Conservation (phyloP, 1,140 invertebrate species). For the Nylanderia fulva region DNA sequence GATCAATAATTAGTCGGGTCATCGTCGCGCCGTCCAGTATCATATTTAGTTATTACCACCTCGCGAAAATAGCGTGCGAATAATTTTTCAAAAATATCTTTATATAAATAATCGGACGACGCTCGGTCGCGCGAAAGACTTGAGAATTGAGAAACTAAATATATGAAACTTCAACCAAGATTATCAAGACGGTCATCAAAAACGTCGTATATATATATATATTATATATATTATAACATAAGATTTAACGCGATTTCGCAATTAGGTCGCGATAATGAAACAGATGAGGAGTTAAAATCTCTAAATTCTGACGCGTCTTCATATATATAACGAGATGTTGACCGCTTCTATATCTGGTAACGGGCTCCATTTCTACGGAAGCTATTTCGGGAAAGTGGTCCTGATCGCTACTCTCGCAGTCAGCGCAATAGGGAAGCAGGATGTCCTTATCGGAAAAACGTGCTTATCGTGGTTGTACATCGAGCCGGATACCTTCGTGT, state of each 20-base stretch:
- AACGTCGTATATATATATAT: neutral
- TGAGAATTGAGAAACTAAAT: neutral
- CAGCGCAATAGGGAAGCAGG: constrained; percentile 44
- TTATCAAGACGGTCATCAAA: neutral
- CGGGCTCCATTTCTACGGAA: neutral
- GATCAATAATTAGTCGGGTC: constrained; percentile 52
- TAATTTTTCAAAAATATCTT: neutral
- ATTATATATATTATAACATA: neutral
- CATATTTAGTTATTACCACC: constrained; percentile 50
- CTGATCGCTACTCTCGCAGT: constrained; percentile 34
- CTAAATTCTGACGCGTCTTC: constrained; percentile 27
- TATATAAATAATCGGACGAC: neutral
- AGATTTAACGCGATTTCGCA: neutral
- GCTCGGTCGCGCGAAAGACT: neutral
- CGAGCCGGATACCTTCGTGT: constrained; percentile 60
- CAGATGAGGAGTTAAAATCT: neutral
- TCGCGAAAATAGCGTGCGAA: neutral
- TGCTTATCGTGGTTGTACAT: constrained; percentile 70
- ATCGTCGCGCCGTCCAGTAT: constrained; percentile 6
- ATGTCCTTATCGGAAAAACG: constrained; percentile 67
- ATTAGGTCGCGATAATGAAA: constrained; percentile 37
- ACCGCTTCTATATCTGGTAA: constrained; percentile 44
- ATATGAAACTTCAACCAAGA: neutral
- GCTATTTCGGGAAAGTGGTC: constrained; percentile 8
- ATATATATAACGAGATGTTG: constrained; percentile 38